These are phyloP conservation scores for Metopolophium dirhodum DNA, from an alignment of 1,140 invertebrate species.

Conservation along the genomic window DNA sequence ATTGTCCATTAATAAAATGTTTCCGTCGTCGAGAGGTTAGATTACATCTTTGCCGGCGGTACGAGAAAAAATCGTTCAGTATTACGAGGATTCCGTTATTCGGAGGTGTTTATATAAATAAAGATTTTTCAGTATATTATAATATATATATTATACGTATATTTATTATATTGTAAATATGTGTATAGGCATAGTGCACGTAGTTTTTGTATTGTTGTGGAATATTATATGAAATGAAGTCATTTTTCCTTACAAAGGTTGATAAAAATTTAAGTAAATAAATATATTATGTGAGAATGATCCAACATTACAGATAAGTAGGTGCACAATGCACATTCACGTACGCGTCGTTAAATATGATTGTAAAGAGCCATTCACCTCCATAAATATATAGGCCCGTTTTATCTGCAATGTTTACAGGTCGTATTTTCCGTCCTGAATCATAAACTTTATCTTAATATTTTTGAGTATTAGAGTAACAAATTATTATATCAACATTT, in stretches of 20 bases:
- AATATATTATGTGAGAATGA: neutral
- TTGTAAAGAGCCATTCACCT: neutral
- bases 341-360: neutral
- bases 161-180: neutral
- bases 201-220: neutral
- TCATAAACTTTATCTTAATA: neutral
- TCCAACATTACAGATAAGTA: neutral
- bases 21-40: neutral
- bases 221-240: neutral
- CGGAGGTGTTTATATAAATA: neutral
- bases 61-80: neutral
- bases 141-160: neutral
- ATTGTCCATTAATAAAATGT: neutral
- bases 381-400: neutral
- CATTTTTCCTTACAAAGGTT: neutral
- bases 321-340: neutral
- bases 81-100: neutral
- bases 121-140: neutral
- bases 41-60: neutral
- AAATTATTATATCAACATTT: neutral
- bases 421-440: neutral
- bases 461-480: constrained; percentile 11
- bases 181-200: neutral
- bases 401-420: constrained; percentile 9
- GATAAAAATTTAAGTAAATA: constrained; percentile 6